Evolutionary conservation across 30 jellyfish, hydroid and myxozoan species (phyloP).

Genomic region (Hydra vulgaris): DNA sequence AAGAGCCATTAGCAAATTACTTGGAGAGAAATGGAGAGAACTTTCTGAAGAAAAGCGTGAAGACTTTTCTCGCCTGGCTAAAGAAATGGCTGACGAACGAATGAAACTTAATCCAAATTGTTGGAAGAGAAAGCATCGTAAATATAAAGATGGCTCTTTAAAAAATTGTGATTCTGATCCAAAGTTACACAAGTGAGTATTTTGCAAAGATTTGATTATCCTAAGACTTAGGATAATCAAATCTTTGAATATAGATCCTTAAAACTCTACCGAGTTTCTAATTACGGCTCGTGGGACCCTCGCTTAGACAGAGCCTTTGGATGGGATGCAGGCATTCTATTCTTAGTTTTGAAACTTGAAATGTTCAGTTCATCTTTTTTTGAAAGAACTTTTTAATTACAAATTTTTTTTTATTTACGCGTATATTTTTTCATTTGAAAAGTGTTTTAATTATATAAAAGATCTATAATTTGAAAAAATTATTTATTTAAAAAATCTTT

Average conservation of each 20-base stretch:
- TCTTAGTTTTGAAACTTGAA: too few relatives aligned
- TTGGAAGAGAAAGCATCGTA: constrained; percentile 94
- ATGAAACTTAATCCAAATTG: constrained; percentile 89
- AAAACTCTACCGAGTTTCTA: too few relatives aligned
- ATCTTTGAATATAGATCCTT: neutral
- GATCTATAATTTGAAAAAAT: neutral
- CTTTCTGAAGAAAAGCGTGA: constrained; percentile 70
- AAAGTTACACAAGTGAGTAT: neutral
- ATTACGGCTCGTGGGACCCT: too few relatives aligned
- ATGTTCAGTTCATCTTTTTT: too few relatives aligned
- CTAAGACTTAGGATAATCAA: neutral
- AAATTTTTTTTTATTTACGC: neutral
- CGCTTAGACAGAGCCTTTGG: too few relatives aligned
- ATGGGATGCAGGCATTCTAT: too few relatives aligned
- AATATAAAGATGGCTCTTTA: constrained; percentile 22
- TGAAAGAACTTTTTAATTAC: too few relatives aligned
- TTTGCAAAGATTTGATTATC: neutral
- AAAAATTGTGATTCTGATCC: neutral
- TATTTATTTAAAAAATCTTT: too few relatives aligned
- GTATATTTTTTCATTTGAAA: neutral
- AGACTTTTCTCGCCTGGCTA: constrained; percentile 74
- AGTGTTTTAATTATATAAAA: neutral
- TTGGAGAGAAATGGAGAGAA: constrained; percentile 94
- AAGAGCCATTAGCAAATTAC: constrained; percentile 82
- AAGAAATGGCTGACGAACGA: constrained; percentile 95